Conservation (phyloP, 2,888 invertebrate species). For the Rhagonycha lutea region DNA sequence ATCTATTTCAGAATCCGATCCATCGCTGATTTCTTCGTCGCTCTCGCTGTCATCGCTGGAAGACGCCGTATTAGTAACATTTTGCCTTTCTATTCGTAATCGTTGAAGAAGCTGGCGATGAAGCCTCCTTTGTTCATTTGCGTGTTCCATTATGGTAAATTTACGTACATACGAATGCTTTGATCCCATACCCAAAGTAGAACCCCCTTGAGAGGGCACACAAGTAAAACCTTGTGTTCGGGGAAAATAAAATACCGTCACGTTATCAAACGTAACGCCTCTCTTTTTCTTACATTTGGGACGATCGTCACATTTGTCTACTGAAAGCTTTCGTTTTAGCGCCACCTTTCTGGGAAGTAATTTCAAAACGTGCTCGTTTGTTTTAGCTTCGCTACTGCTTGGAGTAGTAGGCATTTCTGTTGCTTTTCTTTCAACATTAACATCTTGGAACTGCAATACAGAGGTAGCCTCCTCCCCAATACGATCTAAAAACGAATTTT, state of each 20-base stretch:
- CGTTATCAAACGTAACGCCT: slow-evolving; percentile 86
- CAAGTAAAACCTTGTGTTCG: slow-evolving; percentile 90
- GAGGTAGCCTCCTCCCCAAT: slow-evolving; percentile 39
- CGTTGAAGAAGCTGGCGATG: slow-evolving; percentile 80
- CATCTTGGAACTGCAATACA: slow-evolving; percentile 12
- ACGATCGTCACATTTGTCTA: slow-evolving; percentile 55
- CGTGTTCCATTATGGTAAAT: slow-evolving; percentile 87
- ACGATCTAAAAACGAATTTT: slow-evolving; percentile 58
- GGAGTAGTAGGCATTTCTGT: background rate
- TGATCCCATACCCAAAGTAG: slow-evolving; percentile 92
- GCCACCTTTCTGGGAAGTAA: slow-evolving; percentile 63
- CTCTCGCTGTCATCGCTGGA: slow-evolving; percentile 53
- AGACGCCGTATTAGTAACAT: slow-evolving; percentile 59
- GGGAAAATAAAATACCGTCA: slow-evolving; percentile 94
- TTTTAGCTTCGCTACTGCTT: background rate
- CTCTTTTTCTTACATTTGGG: slow-evolving; percentile 72
- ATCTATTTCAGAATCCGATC: slow-evolving; percentile 82
- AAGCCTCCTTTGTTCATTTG: slow-evolving; percentile 82
- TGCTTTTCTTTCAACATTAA: slow-evolving; percentile 3
- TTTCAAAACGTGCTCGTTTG: slow-evolving; percentile 26
- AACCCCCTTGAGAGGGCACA: slow-evolving; percentile 87
- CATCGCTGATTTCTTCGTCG: slow-evolving; percentile 84
- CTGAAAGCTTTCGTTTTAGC: slow-evolving; percentile 67
- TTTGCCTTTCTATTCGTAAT: slow-evolving; percentile 69
- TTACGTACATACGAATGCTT: slow-evolving; percentile 71